Conservation (phyloP, 1,140 invertebrate species). For the Bombus vancouverensis region DNA sequence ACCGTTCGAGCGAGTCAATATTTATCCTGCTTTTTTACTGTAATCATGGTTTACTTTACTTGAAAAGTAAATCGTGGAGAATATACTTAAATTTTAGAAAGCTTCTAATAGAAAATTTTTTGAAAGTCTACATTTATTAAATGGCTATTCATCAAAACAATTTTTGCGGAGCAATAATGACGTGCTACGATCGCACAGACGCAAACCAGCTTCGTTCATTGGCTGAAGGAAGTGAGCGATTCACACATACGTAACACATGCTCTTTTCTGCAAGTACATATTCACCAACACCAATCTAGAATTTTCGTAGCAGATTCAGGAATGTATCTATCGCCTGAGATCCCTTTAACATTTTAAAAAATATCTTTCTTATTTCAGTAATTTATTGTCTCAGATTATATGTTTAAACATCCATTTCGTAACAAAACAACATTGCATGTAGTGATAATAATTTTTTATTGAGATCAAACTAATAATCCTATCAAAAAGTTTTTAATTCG, state of each 20-base stretch:
- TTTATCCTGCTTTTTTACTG: constrained; percentile 28
- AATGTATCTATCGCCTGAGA: constrained; percentile 2
- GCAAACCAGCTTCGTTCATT: constrained; percentile 61
- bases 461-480: neutral
- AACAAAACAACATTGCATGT: no score
- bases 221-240: constrained; percentile 64
- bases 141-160: constrained; percentile 20
- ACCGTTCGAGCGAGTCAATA: constrained; percentile 50
- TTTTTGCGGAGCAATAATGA: constrained; percentile 64
- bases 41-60: constrained; percentile 18
- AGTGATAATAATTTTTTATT: neutral
- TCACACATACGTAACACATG: constrained; percentile 49
- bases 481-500: neutral
- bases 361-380: neutral
- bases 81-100: constrained; percentile 20
- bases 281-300: constrained; percentile 38
- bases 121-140: constrained; percentile 17
- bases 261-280: constrained; percentile 50
- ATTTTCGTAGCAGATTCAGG: constrained; percentile 54
- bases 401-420: no score
- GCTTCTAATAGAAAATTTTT: neutral
- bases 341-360: neutral
- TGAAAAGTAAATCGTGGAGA: neutral
- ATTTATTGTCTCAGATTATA: neutral
- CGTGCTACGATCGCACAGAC: constrained; percentile 52